phyloP scores from a whole-genome alignment of 2,797 vertebrate species.

The Steatocranus sp. region DNA sequence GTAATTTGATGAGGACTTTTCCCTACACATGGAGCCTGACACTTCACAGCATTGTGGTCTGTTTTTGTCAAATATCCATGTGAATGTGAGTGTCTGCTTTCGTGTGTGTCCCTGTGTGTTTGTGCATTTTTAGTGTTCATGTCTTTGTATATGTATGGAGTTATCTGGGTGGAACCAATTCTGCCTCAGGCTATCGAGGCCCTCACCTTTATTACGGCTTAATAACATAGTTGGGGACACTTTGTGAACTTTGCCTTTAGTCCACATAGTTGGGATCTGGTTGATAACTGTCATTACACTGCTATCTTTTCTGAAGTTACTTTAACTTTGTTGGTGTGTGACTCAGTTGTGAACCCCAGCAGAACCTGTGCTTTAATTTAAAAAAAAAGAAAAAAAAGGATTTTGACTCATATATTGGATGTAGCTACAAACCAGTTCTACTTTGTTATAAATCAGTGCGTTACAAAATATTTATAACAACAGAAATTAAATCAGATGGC shows the following conservation, averaged over 20 bases:
- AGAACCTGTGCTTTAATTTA: background rate
- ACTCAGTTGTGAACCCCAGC: background rate
- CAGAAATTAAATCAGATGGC: background rate
- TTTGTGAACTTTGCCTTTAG: slow-evolving; percentile 48
- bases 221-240: slow-evolving; percentile 50
- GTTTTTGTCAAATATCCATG: background rate
- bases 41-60: background rate
- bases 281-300: slow-evolving; percentile 63
- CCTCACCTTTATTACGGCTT: slow-evolving; percentile 44
- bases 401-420: background rate
- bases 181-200: slow-evolving; percentile 16
- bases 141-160: background rate
- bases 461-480: background rate
- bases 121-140: background rate
- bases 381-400: background rate
- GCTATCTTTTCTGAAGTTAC: slow-evolving; percentile 46
- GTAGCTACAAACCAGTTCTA: background rate
- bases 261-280: slow-evolving; percentile 41
- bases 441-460: background rate
- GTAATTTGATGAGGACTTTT: background rate
- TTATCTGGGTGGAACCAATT: background rate
- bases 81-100: background rate
- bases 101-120: background rate
- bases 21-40: background rate
- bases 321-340: slow-evolving; percentile 44